A percentile compares a stretch with the other conserved stretches of the same genome.
Conservation (phyloP, 2,113 vertebrate genomes). For the Trinectes maculatus region DNA sequence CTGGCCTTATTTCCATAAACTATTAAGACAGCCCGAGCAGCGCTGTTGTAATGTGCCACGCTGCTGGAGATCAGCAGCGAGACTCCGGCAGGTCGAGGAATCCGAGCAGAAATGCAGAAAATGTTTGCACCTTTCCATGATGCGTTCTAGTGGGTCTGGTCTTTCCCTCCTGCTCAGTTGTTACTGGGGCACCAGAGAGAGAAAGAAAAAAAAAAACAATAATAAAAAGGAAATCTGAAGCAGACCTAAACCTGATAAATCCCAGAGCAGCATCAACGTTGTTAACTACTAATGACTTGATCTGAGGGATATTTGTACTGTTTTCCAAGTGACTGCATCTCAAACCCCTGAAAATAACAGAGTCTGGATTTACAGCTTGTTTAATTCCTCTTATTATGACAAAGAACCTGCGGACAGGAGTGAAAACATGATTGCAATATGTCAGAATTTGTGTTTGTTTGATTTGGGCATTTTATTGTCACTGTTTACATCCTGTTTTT, state of each 20-base stretch:
- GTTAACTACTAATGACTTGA: constrained; percentile 32
- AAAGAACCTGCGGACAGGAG: no score
- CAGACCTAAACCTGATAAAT: constrained; percentile 9
- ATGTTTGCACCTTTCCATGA: no score
- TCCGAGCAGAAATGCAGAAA: constrained; percentile 19
- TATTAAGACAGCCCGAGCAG: not conserved
- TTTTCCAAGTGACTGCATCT: constrained; percentile 34
- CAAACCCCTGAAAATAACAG: constrained; percentile 27
- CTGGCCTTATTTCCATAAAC: not conserved
- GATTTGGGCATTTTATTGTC: no score
- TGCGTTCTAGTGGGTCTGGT: no score
- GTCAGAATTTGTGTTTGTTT: no score
- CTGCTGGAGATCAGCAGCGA: constrained; percentile 51
- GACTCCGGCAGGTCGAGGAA: constrained; percentile 42
- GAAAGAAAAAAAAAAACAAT: not conserved
- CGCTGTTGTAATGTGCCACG: constrained; percentile 11
- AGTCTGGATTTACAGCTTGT: no score
- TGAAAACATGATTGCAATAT: no score
- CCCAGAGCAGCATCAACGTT: constrained; percentile 11
- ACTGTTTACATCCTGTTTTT: no score
- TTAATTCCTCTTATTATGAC: no score
- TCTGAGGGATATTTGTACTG: constrained; percentile 42
- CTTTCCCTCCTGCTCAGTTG: constrained; percentile 8
- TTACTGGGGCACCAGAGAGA: not conserved
- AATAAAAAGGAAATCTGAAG: not conserved